phyloP scores from a whole-genome alignment of 92 coral and sea anemone genomes.

The Epizoanthus stellaris region DNA sequence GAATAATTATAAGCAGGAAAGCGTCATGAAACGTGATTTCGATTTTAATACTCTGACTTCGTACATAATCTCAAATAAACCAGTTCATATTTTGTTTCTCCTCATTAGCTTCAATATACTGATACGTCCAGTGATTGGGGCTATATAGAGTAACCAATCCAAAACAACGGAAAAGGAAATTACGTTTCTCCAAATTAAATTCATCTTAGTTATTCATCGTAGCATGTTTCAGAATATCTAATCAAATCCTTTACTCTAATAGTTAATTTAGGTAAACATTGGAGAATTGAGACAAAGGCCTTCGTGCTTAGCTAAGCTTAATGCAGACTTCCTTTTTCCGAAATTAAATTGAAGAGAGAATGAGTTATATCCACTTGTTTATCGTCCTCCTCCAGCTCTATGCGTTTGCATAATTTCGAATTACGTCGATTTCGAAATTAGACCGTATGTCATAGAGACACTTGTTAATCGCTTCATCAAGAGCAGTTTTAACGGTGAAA shows the following conservation, averaged over 20 bases:
- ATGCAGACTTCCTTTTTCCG: not conserved
- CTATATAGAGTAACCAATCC: too few species aligned
- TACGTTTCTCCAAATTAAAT: too few species aligned
- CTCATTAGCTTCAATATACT: too few species aligned
- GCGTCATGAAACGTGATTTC: too few species aligned
- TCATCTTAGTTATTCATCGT: too few species aligned
- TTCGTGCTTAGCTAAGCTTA: not conserved
- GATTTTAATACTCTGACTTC: too few species aligned
- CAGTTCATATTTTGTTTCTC: too few species aligned
- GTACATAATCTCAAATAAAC: too few species aligned
- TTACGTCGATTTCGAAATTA: not conserved
- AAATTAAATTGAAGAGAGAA: not conserved
- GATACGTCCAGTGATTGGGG: too few species aligned
- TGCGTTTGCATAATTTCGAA: not conserved
- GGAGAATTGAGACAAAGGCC: not conserved
- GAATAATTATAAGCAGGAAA: too few species aligned
- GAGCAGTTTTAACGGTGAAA: not conserved
- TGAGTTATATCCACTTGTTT: not conserved
- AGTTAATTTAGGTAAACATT: conserved; percentile 4
- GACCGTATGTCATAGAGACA: not conserved
- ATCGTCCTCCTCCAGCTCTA: not conserved
- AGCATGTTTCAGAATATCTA: conserved; percentile 4
- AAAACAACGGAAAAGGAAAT: too few species aligned
- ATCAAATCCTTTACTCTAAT: not conserved
- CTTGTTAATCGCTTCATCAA: not conserved